Base-by-base conservation (phyloP, 2,113 vertebrate species). In the Cranoglanis bouderius region DNA sequence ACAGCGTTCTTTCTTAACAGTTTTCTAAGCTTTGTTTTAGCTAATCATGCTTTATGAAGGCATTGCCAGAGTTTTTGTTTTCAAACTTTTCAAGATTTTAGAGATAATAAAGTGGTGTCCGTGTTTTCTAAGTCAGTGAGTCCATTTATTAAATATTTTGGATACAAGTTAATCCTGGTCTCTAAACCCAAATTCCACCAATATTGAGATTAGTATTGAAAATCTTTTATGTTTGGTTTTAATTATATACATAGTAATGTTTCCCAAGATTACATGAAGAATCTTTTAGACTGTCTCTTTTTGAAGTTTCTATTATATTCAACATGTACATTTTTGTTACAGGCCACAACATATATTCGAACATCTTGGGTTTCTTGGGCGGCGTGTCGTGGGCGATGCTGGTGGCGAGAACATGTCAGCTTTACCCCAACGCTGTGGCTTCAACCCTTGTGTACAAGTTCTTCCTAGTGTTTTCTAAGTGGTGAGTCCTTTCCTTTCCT, bases 271-370 rank as follows among this genome's bases (percentile, higher is more conserved):
- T 74, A 40, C 35, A 16, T 40, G 67, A 4, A 12, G 40, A 43
- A 43, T 43, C 38, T 72, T 72, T 38, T 70, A 53, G n/a, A 32
- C 24, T 0, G 6, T 80, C 26, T 55, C n/a, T 24, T 57, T 82
- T 35, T 51, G 3, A 4, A 18, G 32, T 81, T 81, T 81, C 7
- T 24, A 6, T 24, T 82, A 6, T 61, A 2, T 18, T 88, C n/a
- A 82, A 43, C 29, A n/a, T 84, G 49, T 19, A 24, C 7, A 29
- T 67, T 74, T 86, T 26, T 49, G 19, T 90, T 85, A 88, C 95
- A 98, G 97, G 97, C 92, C 96, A 97, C 92, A 97, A 97, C 95
- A 98, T 98, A 94, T 98, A 98, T 96, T 98, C 97, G 89, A 98
- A 97, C 94, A 97, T 96, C 93, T 92, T 98, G 95, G 97, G 97